Conservation (phyloP, 2,797 vertebrate species). For the Crocodylus rhombifer region DNA sequence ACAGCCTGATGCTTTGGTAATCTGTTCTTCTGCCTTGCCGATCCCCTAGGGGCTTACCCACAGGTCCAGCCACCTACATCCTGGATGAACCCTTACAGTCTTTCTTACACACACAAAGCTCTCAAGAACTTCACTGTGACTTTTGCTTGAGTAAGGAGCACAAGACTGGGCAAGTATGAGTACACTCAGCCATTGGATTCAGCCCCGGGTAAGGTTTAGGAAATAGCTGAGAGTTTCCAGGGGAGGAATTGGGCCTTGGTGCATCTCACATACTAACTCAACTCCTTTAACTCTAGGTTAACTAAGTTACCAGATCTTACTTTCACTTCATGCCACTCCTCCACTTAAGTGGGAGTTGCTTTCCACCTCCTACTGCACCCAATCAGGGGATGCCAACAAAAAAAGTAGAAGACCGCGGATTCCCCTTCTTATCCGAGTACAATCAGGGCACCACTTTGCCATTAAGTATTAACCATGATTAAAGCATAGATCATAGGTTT, state of each 20-base stretch:
- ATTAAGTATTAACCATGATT: neutral
- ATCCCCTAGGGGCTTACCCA: no score
- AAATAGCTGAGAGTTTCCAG: no score
- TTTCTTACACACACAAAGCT: neutral
- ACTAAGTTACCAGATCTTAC: neutral
- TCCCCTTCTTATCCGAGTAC: neutral
- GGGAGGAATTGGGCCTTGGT: no score
- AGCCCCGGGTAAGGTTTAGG: no score
- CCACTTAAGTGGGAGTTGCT: neutral
- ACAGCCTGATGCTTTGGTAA: no score
- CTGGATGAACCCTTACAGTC: no score
- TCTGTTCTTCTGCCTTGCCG: no score
- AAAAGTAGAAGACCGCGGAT: neutral
- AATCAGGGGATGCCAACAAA: neutral
- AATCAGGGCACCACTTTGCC: neutral
- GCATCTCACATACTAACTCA: neutral
- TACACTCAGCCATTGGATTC: neutral
- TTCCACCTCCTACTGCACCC: neutral
- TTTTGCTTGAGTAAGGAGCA: accelerated
- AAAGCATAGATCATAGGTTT: neutral
- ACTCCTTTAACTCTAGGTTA: neutral
- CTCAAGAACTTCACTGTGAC: accelerated
- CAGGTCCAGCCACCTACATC: no score
- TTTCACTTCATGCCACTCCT: neutral
- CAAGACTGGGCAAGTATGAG: neutral